phyloP scores from a whole-genome alignment of 2,113 vertebrate genomes.

The Mola mola region DNA sequence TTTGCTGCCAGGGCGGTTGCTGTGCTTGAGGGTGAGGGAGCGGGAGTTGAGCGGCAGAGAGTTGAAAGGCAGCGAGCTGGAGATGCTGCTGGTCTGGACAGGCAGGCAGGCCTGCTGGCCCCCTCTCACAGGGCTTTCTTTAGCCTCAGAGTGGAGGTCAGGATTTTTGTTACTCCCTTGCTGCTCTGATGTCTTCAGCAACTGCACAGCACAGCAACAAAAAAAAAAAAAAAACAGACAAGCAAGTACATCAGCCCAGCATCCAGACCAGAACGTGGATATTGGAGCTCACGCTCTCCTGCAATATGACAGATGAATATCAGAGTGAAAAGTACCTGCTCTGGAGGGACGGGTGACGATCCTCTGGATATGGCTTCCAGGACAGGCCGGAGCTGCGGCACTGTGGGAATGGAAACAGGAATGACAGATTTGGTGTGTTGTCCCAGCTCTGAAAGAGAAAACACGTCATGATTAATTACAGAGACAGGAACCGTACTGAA shows the following conservation, averaged over 20 bases:
- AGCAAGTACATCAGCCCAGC: constrained; percentile 7
- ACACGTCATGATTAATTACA: too few species aligned
- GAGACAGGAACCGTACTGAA: too few species aligned
- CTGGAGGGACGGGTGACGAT: constrained; percentile 87
- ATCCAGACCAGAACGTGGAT: neutral
- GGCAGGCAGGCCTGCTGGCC: constrained; percentile 24
- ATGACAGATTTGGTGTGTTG: constrained; percentile 85
- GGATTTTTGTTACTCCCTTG: constrained; percentile 52
- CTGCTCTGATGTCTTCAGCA: constrained; percentile 64
- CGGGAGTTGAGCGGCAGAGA: constrained; percentile 88
- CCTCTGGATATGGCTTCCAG: constrained; percentile 86
- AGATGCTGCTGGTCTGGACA: constrained; percentile 71
- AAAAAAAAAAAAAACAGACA: constrained; percentile 40
- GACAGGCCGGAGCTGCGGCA: constrained; percentile 88
- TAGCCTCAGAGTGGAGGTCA: constrained; percentile 37
- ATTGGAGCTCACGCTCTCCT: neutral
- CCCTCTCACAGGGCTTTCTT: constrained; percentile 45
- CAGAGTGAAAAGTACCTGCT: constrained; percentile 83
- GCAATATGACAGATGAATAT: neutral
- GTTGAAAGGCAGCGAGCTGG: constrained; percentile 86
- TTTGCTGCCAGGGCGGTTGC: constrained; percentile 83
- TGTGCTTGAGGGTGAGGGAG: constrained; percentile 90
- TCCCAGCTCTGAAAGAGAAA: constrained; percentile 82
- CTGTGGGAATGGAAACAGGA: constrained; percentile 88
- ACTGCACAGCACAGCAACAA: constrained; percentile 54